A percentile compares a stretch with the other conserved stretches of the same genome.
These are phyloP conservation scores for Atta colombica DNA, from an alignment of 1,140 invertebrate species.

Conservation along the genomic window DNA sequence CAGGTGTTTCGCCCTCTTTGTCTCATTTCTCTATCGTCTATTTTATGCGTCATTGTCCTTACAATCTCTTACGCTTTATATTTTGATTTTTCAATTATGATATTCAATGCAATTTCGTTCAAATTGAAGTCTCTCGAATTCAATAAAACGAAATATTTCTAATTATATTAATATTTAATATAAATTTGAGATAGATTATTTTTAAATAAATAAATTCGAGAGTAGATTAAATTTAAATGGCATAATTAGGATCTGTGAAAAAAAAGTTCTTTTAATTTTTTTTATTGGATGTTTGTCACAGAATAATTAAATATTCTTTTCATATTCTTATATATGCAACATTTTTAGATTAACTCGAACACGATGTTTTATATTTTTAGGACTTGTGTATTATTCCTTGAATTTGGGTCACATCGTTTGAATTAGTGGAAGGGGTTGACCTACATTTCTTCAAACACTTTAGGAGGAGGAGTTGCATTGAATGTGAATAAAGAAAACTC, in stretches of 20 bases:
- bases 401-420: slow-evolving; percentile 70
- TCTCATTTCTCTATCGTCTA: background rate
- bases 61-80: background rate
- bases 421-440: slow-evolving; percentile 62
- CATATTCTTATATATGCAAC: background rate
- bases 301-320: background rate
- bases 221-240: background rate
- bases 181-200: background rate
- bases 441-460: slow-evolving; percentile 71
- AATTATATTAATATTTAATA: background rate
- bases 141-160: background rate
- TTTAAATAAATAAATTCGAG: background rate
- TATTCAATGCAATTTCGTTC: background rate
- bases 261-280: background rate
- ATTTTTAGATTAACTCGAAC: slow-evolving; percentile 6
- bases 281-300: background rate
- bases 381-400: slow-evolving; percentile 22
- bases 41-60: slow-evolving; percentile 14
- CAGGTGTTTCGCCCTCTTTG: slow-evolving; percentile 43
- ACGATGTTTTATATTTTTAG: slow-evolving; percentile 37
- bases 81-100: slow-evolving; percentile 14
- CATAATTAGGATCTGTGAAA: background rate
- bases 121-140: background rate
- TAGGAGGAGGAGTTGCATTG: slow-evolving; percentile 18
- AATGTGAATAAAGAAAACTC: slow-evolving; percentile 64